These are phyloP conservation scores for Drosophila leontia DNA, from an alignment of 1,140 invertebrate genomes.

Conservation along the genomic window DNA sequence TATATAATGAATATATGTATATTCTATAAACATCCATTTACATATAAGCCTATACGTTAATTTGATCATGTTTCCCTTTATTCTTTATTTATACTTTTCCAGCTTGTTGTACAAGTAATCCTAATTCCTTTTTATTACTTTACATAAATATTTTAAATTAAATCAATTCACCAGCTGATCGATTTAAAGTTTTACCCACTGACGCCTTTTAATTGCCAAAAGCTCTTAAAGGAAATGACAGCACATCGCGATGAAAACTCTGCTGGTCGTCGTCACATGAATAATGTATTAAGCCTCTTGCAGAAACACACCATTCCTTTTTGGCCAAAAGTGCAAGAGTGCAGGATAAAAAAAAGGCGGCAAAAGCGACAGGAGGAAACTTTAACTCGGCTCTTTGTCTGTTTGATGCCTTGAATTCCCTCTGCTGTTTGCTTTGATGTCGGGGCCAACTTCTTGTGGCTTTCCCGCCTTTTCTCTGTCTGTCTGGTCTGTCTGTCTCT, in stretches of 20 bases:
- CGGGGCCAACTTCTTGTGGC: constrained; percentile 59
- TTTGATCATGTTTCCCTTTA: not conserved
- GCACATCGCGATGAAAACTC: constrained; percentile 16
- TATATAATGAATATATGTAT: too few species aligned
- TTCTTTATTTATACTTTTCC: not conserved
- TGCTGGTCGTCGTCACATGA: constrained; percentile 57
- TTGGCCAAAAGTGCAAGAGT: constrained; percentile 18
- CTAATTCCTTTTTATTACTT: not conserved
- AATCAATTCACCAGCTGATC: constrained; percentile 12
- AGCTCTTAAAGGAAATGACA: constrained; percentile 37
- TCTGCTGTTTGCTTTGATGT: constrained; percentile 66
- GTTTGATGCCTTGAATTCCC: constrained; percentile 45
- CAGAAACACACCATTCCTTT: constrained; percentile 26
- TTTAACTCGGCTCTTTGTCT: constrained; percentile 67
- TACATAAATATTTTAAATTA: constrained; percentile 8
- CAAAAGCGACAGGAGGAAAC: constrained; percentile 33
- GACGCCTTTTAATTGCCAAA: constrained; percentile 39
- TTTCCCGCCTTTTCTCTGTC: constrained; percentile 33
- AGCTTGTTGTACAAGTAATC: not conserved
- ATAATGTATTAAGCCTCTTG: constrained; percentile 45
- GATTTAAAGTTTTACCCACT: constrained; percentile 33
- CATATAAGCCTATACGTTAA: not conserved
- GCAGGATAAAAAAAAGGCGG: constrained; percentile 21
- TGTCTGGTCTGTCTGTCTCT: constrained; percentile 29
- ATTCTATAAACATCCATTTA: not conserved